Evolutionary conservation across 2,888 invertebrate genomes (phyloP).

Genomic region (Thymelicus lineola): DNA sequence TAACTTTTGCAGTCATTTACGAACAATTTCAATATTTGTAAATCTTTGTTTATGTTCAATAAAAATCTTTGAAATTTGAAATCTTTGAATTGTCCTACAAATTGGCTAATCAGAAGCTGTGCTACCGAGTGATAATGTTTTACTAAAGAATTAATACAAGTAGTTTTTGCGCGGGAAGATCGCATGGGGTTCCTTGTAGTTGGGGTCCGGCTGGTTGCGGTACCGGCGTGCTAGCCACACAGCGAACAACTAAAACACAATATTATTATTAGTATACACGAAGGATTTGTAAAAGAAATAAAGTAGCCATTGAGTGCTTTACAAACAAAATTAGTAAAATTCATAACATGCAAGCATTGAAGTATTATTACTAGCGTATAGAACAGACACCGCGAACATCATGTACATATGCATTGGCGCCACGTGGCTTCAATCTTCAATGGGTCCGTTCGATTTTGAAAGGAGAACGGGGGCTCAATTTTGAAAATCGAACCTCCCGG

Average conservation of each 20-base stretch:
- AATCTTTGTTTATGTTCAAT: too few species aligned
- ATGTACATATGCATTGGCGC: too few species aligned
- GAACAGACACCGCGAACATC: too few species aligned
- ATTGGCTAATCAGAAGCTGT: conserved; percentile 20
- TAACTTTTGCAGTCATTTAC: too few species aligned
- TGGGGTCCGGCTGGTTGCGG: conserved; percentile 92
- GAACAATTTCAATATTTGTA: too few species aligned
- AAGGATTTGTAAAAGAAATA: background rate
- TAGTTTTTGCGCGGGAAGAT: conserved; percentile 88
- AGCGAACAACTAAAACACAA: conserved; percentile 89
- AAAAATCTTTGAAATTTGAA: too few species aligned
- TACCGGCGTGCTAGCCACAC: conserved; percentile 92
- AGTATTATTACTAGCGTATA: too few species aligned
- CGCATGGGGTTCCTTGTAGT: conserved; percentile 89
- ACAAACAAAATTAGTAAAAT: conserved; percentile 9
- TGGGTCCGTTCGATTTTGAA: too few species aligned
- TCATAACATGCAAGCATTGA: conserved; percentile 21
- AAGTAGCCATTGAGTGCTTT: conserved; percentile 19
- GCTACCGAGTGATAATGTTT: conserved; percentile 1
- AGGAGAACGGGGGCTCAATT: too few species aligned
- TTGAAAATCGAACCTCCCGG: too few species aligned
- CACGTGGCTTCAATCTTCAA: too few species aligned
- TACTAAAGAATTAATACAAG: conserved; percentile 65
- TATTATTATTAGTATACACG: conserved; percentile 4
- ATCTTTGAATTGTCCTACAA: conserved; percentile 25